Evolutionary conservation across 1,140 invertebrate genomes (phyloP).

Genomic region (Probaryconus sp.): DNA sequence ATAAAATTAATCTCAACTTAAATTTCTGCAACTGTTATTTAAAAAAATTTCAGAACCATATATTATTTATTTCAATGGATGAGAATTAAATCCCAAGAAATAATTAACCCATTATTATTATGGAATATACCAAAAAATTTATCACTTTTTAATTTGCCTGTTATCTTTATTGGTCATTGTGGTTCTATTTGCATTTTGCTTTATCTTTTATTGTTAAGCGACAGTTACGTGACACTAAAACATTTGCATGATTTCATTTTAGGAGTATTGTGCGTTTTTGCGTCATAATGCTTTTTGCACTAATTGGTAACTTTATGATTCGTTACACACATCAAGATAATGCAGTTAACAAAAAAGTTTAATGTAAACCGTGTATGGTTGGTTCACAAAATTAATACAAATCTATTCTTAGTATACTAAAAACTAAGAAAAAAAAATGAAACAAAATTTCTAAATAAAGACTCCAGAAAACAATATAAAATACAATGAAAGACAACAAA

Average conservation of each 20-base stretch:
- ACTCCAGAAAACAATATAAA: no score
- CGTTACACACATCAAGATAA: conserved; percentile 2
- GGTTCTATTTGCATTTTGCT: conserved; percentile 11
- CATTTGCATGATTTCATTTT: not conserved
- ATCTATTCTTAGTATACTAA: not conserved
- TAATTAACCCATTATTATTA: no score
- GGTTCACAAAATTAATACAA: no score
- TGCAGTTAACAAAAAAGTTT: conserved; percentile 12
- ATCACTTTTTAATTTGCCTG: not conserved
- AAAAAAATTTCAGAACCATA: no score
- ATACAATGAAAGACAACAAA: no score
- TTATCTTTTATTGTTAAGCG: not conserved
- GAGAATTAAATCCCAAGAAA: no score
- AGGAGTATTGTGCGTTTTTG: no score
- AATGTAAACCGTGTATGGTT: not conserved
- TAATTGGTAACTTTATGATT: conserved; percentile 14
- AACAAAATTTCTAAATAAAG: no score
- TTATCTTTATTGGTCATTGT: conserved; percentile 29
- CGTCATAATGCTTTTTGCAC: not conserved
- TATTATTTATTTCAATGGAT: no score
- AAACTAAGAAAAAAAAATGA: no score
- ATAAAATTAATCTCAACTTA: no score
- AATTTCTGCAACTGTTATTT: no score
- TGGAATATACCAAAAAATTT: not conserved
- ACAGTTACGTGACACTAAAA: conserved; percentile 22